Evolutionary conservation across 1,140 invertebrate species (phyloP).

Genomic region (Maniola jurtina): DNA sequence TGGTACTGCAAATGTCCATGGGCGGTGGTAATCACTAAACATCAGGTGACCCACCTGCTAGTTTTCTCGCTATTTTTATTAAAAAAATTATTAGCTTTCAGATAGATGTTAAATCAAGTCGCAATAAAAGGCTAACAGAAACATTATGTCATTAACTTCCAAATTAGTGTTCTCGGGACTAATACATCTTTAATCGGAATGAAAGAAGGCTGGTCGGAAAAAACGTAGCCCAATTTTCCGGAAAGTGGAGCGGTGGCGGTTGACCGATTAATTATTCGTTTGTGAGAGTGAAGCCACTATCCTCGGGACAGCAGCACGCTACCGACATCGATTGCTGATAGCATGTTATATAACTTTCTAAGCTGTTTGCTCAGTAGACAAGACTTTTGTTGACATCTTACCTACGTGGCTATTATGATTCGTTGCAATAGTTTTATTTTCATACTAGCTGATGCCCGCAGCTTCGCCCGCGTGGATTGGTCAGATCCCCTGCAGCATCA

Average conservation of each 20-base stretch:
- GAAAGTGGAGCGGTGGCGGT: constrained; percentile 55
- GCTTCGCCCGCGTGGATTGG: too few species aligned
- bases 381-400: not conserved
- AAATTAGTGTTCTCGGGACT: constrained; percentile 5
- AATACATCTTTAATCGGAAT: constrained; percentile 17
- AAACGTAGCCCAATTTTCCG: constrained; percentile 44
- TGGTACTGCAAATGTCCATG: too few species aligned
- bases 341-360: constrained; percentile 46
- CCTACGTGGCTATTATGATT: too few species aligned
- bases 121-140: not conserved
- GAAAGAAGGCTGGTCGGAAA: constrained; percentile 22
- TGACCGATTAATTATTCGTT: constrained; percentile 74
- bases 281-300: constrained; percentile 42
- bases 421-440: too few species aligned
- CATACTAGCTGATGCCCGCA: too few species aligned
- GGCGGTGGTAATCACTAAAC: too few species aligned
- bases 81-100: too few species aligned
- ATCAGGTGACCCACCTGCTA: too few species aligned
- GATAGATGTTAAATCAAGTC: not conserved
- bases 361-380: constrained; percentile 5
- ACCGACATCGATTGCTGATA: constrained; percentile 60
- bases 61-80: too few species aligned
- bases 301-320: constrained; percentile 43
- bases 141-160: not conserved
- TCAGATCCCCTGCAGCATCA: too few species aligned